Evolutionary conservation across 2,797 vertebrate genomes (phyloP), one percentile per base, ranked within the genome.

Genomic region (Oryzias sinensis): DNA sequence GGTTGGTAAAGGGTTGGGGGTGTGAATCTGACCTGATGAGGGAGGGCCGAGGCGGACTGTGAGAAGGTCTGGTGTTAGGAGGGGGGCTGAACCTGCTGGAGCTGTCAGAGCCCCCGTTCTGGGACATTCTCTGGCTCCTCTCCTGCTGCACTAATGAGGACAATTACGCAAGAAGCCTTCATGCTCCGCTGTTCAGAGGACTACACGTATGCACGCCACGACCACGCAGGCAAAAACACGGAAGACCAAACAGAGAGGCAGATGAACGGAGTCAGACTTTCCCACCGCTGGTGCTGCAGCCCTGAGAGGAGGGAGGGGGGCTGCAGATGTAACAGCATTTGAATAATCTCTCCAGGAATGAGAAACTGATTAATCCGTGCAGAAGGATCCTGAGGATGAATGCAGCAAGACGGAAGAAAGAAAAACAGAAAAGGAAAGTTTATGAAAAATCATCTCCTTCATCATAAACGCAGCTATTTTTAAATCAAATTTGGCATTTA

Each of bases 281-380:
- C 55, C 24, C 43, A 7, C 53, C 24, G 17, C 47, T 51, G 5
- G 49, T 22, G 55, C 18, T 16, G 37, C 44, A 29, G 42, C 47
- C 59, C 58, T 62, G 58, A 68, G 43, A 37, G 55, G 45, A 49
- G 51, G 49, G 73, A 27, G 24, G 41, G 27, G 60, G 64, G 78
- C 79, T 78, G 65, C 57, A 71, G 82, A 87, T 86, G 77, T 71
- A 84, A 82, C 77, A 76, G 82, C 73, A 83, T 88, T 88, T 86
- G 64, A 90, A 90, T 89, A 90, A 91, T 92, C 90, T 90, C 80
- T 89, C 77, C 81, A 91, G 87, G 88, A 90, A 91, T 83, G 86
- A 83, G 88, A 87, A 90, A 87, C 79, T 82, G 83, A 87, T 89
- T 90, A 90, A 88, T 89, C 82, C 83, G 74, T 58, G 65, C 70